phyloP scores from a whole-genome alignment of 2,797 vertebrate species.

The Sebastes baramenuke region DNA sequence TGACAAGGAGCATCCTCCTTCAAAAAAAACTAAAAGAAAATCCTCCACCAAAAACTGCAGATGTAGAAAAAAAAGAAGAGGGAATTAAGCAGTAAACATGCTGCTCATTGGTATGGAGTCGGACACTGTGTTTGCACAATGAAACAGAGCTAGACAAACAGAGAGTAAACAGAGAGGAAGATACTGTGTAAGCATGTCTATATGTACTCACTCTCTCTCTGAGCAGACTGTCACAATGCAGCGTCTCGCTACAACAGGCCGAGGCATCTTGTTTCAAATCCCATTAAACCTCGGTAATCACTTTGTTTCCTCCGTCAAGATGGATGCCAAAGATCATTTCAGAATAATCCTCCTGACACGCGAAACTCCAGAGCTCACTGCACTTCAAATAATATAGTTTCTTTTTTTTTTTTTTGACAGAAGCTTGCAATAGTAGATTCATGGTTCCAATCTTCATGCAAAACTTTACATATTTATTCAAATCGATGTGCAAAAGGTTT shows the following conservation, averaged over 20 bases:
- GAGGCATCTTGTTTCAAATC: slow-evolving; percentile 51
- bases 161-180: slow-evolving; percentile 2
- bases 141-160: background rate
- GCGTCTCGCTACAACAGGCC: slow-evolving; percentile 3
- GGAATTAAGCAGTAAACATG: background rate
- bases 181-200: background rate
- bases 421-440: background rate
- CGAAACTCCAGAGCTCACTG: background rate
- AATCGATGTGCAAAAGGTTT: background rate
- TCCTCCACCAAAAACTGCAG: background rate
- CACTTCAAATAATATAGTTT: background rate
- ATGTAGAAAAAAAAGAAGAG: background rate
- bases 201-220: background rate
- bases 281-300: slow-evolving; percentile 39
- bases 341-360: slow-evolving; percentile 8
- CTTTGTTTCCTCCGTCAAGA: slow-evolving; percentile 36
- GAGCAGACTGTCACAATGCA: slow-evolving; percentile 14
- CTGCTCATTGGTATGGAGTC: background rate
- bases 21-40: background rate
- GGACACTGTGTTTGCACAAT: background rate
- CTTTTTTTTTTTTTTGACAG: background rate
- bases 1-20: background rate
- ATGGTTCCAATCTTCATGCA: background rate
- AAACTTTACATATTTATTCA: background rate
- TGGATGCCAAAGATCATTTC: slow-evolving; percentile 27